These are phyloP conservation scores for Scaptodrosophila lebanonensis DNA, from an alignment of 1,140 invertebrate genomes.

Conservation along the genomic window DNA sequence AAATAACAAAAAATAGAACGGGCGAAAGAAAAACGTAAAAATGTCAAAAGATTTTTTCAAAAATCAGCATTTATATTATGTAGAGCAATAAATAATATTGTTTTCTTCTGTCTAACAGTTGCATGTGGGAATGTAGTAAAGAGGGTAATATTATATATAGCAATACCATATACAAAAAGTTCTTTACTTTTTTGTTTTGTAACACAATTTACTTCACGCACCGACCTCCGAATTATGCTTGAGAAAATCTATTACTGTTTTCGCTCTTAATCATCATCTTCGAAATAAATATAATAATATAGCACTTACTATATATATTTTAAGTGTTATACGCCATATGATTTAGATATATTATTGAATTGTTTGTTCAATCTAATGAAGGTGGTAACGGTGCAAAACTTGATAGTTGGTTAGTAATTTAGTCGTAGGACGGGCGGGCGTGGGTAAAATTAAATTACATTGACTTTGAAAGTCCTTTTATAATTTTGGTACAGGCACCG, in stretches of 20 bases:
- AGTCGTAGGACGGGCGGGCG: background rate
- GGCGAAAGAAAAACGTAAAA: conserved; percentile 27
- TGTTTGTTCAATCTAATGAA: conserved; percentile 48
- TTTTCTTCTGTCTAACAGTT: conserved; percentile 30
- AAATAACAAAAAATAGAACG: conserved; percentile 43
- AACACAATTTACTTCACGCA: conserved; percentile 54
- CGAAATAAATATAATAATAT: conserved; percentile 29
- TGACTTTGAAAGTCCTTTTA: no score
- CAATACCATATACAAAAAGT: conserved; percentile 24
- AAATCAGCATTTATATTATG: no score
- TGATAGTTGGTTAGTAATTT: conserved; percentile 29
- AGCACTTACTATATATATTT: conserved; percentile 22
- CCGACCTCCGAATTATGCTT: conserved; percentile 77
- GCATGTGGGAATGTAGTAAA: conserved; percentile 21
- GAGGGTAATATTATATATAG: conserved; percentile 27
- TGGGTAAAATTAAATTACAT: no score
- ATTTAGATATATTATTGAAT: conserved; percentile 20
- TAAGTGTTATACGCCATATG: conserved; percentile 23
- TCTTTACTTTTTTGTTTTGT: conserved; percentile 18
- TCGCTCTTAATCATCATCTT: conserved; percentile 47
- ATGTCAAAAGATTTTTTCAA: no score
- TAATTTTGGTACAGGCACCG: no score
- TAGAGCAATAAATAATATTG: conserved; percentile 6
- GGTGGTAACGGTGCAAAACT: conserved; percentile 75
- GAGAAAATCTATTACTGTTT: conserved; percentile 76